phyloP scores from a whole-genome alignment of 2,797 vertebrate species.

The Sebastes kiyomatsui region DNA sequence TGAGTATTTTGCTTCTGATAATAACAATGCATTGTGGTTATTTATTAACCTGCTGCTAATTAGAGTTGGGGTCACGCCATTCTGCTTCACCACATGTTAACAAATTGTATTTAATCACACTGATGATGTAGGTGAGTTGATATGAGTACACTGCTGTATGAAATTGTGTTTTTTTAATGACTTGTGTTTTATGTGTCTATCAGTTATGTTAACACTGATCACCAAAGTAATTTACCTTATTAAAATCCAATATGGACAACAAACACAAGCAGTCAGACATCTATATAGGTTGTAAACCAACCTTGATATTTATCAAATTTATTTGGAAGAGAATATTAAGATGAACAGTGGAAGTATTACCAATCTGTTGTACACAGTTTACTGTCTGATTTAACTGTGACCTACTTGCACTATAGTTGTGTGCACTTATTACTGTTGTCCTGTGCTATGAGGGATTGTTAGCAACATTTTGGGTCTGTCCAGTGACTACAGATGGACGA shows the following conservation, averaged over 20 bases:
- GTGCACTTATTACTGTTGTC: neutral
- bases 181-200: too few relatives aligned
- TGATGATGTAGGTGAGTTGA: neutral
- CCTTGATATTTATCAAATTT: too few relatives aligned
- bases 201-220: too few relatives aligned
- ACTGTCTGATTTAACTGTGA: neutral
- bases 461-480: neutral
- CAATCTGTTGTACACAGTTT: neutral
- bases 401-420: neutral
- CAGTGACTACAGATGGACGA: too few relatives aligned
- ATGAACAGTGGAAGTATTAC: too few relatives aligned
- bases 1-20: neutral
- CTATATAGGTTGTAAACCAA: too few relatives aligned
- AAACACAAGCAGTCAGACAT: too few relatives aligned
- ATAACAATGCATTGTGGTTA: neutral
- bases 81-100: too few relatives aligned
- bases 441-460: neutral
- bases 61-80: neutral
- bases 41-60: neutral
- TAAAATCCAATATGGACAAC: too few relatives aligned
- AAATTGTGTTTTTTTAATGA: neutral
- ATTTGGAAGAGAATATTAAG: too few relatives aligned
- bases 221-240: too few relatives aligned
- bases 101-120: neutral
- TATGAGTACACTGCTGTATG: neutral